Base-by-base conservation (phyloP, 1,140 invertebrate species). In the Drosophila orena region DNA sequence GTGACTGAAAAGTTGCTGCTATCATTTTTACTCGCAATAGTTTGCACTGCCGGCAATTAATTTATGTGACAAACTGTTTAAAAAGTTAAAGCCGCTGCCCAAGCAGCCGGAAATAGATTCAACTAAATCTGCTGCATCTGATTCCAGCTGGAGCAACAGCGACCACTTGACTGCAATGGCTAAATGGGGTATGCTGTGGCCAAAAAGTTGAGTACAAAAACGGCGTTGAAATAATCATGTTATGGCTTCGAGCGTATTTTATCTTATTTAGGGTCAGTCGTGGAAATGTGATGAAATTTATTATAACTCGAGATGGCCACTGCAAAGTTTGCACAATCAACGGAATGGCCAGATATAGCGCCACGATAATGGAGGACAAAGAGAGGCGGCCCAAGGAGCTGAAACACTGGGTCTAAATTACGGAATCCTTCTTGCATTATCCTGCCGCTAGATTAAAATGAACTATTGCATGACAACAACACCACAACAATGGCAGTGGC, bases 381-480 rank as follows among this genome's bases (percentile, higher is more conserved):
- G 83, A 54, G 62, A 72, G 52, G 49, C 35, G 42, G 58, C 38
- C 59, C 34, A 47, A 65, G 35, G 30, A 61, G 50, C 54, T 64
- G 47, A 53, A 56, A 57, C 46, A 37, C 50, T 65, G 59, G 66
- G 76, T 65, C 70, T 77, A 86, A 77, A 84, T 88, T 88, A 88
- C 84, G 77, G 76, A 89, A 89, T 84, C 77, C 84, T 88, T 89
- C 85, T 89, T 89, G 84, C 80, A 89, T 89, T 89, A 89, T 89
- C 84, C 84, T 62, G 79, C 88, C 75, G 86, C 77, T 89, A 89
- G 84, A 89, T 89, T 89, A 89, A 89, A 89, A 89, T 89, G 84
- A 89, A 89, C 85, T 89, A 89, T 89, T 89, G 81, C 86, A 90
- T 59, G 83, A 53, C 78, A 85, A 78, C 73, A 69, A 46, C 46